Evolutionary conservation across 2,797 vertebrate species (phyloP).

Genomic region (Cossypha polioptera): DNA sequence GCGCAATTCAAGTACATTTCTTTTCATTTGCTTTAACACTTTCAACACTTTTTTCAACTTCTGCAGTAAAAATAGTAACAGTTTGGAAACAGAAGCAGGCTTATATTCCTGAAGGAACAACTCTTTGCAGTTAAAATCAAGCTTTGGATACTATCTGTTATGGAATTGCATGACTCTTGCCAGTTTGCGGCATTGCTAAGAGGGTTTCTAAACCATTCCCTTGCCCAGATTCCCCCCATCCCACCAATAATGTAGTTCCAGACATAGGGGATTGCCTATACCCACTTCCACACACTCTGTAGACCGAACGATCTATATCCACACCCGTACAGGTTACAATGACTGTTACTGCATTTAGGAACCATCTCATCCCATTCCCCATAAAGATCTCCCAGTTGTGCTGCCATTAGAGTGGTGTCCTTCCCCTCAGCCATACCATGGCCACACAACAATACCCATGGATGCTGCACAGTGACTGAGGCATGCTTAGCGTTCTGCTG

Average conservation of each 20-base stretch:
- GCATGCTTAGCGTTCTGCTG: neutral
- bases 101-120: neutral
- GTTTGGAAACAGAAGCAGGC: neutral
- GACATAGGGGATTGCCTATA: fast-evolving
- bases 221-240: neutral
- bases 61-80: neutral
- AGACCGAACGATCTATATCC: neutral
- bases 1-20: neutral
- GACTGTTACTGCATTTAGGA: neutral
- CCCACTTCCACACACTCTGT: fast-evolving
- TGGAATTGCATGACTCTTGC: fast-evolving
- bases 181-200: neutral
- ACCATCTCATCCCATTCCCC: neutral
- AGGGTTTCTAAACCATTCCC: neutral
- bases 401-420: fast-evolving
- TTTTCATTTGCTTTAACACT: neutral
- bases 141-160: neutral
- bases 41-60: neutral
- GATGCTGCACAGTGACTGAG: fast-evolving
- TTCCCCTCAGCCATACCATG: neutral
- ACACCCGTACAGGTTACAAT: neutral
- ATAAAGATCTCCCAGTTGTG: neutral
- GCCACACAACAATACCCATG: neutral
- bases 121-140: neutral
- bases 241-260: neutral